Evolutionary conservation across 1,140 invertebrate species (phyloP).

Genomic region (Lethrus apterus): DNA sequence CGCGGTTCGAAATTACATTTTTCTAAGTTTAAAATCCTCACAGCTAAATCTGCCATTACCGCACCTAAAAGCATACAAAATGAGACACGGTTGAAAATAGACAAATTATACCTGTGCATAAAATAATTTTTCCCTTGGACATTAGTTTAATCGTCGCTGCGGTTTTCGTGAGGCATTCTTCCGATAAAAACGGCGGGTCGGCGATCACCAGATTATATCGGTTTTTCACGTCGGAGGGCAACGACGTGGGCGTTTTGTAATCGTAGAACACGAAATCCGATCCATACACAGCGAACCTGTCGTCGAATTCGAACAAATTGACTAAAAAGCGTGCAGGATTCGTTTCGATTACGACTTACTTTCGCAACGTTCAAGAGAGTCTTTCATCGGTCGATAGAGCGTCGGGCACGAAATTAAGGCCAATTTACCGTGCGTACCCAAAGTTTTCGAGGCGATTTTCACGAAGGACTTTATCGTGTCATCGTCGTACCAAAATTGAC

Average conservation of each 20-base stretch:
- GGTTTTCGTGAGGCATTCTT: constrained; percentile 85
- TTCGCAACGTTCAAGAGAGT: constrained; percentile 38
- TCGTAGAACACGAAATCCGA: constrained; percentile 84
- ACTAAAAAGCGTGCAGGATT: constrained; percentile 46
- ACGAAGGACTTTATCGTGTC: constrained; percentile 63
- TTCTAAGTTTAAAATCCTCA: constrained; percentile 56
- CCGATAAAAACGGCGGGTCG: constrained; percentile 90
- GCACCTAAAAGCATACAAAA: constrained; percentile 51
- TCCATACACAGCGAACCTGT: constrained; percentile 70
- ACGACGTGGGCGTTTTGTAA: constrained; percentile 70
- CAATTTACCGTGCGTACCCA: constrained; percentile 56
- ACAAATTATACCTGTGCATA: constrained; percentile 71
- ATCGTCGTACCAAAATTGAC: constrained; percentile 94
- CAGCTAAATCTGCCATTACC: constrained; percentile 65
- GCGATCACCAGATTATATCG: constrained; percentile 81
- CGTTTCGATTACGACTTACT: background rate
- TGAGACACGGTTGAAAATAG: background rate
- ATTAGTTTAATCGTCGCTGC: constrained; percentile 71
- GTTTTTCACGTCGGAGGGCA: constrained; percentile 53
- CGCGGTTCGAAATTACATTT: constrained; percentile 66
- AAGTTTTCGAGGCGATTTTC: constrained; percentile 50
- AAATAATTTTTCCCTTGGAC: constrained; percentile 70
- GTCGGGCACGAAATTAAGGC: constrained; percentile 88
- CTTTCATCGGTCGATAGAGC: constrained; percentile 63
- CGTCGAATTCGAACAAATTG: constrained; percentile 73